A percentile compares a stretch with the other conserved stretches of the same genome.
Conservation (phyloP, 2,797 vertebrate species). For the Myotis vivesi region DNA sequence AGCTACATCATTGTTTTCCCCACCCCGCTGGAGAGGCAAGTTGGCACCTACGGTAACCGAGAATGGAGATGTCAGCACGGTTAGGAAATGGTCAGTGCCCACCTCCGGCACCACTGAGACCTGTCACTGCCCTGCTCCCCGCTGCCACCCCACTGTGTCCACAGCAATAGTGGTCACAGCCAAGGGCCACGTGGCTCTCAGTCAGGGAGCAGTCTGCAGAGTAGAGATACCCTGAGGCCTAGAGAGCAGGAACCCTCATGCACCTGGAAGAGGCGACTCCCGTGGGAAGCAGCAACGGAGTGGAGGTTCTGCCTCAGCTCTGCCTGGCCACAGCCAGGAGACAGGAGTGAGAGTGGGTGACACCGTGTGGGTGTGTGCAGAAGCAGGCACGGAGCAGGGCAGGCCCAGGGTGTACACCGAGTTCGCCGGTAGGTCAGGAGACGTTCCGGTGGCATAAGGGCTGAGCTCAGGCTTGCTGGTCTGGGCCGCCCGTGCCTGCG, state of each 20-base stretch:
- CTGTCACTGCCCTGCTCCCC: too few relatives aligned
- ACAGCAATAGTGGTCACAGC: neutral
- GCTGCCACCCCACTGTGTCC: neutral
- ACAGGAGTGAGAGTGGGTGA: neutral
- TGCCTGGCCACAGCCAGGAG: neutral
- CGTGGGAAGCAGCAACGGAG: neutral
- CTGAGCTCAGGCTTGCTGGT: neutral
- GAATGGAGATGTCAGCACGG: neutral
- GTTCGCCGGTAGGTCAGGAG: neutral
- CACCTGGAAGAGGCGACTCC: neutral
- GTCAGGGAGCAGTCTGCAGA: neutral
- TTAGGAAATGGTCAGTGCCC: neutral
- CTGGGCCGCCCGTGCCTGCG: accelerated
- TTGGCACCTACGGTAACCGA: neutral
- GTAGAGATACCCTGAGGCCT: neutral
- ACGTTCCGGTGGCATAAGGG: neutral
- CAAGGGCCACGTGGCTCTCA: neutral
- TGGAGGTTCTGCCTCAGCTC: too few relatives aligned
- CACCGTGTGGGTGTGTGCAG: neutral
- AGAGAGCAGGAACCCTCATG: neutral
- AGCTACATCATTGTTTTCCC: neutral
- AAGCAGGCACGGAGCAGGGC: neutral
- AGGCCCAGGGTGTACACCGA: neutral
- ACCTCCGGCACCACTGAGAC: neutral
- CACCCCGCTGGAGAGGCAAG: neutral